phyloP scores from a whole-genome alignment of 1,140 invertebrate genomes.

The Belonocnema kinseyi region DNA sequence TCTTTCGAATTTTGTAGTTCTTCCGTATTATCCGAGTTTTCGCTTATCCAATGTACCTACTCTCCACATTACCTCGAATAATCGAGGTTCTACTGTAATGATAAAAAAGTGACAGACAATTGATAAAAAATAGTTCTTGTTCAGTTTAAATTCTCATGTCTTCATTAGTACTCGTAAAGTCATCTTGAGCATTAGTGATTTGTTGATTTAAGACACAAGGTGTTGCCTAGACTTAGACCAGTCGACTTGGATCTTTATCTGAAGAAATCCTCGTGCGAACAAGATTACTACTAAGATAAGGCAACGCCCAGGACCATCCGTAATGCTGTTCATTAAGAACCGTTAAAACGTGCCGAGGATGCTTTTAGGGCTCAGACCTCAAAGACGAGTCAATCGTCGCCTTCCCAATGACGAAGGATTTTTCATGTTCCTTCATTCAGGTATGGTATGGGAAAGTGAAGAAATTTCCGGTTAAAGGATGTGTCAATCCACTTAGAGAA shows the following conservation, averaged over 20 bases:
- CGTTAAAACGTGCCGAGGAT: slow-evolving; percentile 42
- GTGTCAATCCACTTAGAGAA: too few species aligned
- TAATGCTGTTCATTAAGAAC: slow-evolving; percentile 40
- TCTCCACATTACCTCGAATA: too few species aligned
- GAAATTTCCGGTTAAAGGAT: slow-evolving; percentile 15
- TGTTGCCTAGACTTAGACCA: background rate
- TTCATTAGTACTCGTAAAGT: background rate
- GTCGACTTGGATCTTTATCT: slow-evolving; percentile 50
- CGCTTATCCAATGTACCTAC: too few species aligned
- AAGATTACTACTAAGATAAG: slow-evolving; percentile 52
- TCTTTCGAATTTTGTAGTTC: too few species aligned
- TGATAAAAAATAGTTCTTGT: too few species aligned
- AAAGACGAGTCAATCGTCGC: slow-evolving; percentile 26
- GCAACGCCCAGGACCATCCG: slow-evolving; percentile 16
- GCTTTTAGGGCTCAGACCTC: slow-evolving; percentile 41
- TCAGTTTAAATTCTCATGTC: too few species aligned
- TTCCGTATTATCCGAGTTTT: too few species aligned
- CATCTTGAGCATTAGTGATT: background rate
- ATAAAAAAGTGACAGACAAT: too few species aligned
- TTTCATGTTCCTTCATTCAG: slow-evolving; percentile 31
- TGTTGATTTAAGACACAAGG: slow-evolving; percentile 6
- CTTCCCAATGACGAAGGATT: slow-evolving; percentile 47
- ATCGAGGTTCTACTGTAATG: too few species aligned
- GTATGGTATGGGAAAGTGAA: background rate
- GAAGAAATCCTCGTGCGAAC: slow-evolving; percentile 56